Base-by-base conservation (phyloP, 2,888 invertebrate genomes). In the Loripinus fragilis region DNA sequence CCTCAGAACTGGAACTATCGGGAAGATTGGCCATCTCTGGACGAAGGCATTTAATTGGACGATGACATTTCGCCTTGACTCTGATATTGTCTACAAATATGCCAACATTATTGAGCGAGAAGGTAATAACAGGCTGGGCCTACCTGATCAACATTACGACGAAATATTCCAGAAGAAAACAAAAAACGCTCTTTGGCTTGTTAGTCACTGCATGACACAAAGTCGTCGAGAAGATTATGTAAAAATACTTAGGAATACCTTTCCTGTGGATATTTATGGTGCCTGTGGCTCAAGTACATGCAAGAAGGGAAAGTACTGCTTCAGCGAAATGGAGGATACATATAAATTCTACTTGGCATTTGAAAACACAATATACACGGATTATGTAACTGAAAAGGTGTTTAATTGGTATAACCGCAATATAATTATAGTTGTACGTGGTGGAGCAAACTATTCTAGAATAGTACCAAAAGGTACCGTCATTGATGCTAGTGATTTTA, bases 211-310 rank as follows among this genome's bases (percentile, higher is more conserved):
- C 71, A 20, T 42, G 2, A 64, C 80, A 30, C 17, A 23, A 8
- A 74, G 74, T 20, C 42, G 45, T 33, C 66, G 80, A 15, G 80
- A 77, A 42, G 12, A 35, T 15, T 80, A 74, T 25, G 74, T 80
- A 1, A 42, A 33, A 20, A 20, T 69, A 35, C 45, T 80, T 17
- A 42, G 33, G 10, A 41, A 71, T 41, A 64, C 68, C n/a, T 65
- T 77, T 20, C 38, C 70, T 28, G 64, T 77, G 3, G 77, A 80
- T 66, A 64, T 74, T 64, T 80, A 55, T 28, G 80, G 80, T 7
- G 28, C 28, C 17, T 80, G 80, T 41, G 77, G 80, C 3, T 35
- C 45, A 30, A 60, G 33, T 1, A 2, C 8, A 17, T 50, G 50
- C 28, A 33, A 52, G 35, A 17, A 33, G 1, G 17, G 17, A 15